These are phyloP conservation scores for Hoplias malabaricus DNA, from an alignment of 2,113 vertebrate species.

Conservation along the genomic window DNA sequence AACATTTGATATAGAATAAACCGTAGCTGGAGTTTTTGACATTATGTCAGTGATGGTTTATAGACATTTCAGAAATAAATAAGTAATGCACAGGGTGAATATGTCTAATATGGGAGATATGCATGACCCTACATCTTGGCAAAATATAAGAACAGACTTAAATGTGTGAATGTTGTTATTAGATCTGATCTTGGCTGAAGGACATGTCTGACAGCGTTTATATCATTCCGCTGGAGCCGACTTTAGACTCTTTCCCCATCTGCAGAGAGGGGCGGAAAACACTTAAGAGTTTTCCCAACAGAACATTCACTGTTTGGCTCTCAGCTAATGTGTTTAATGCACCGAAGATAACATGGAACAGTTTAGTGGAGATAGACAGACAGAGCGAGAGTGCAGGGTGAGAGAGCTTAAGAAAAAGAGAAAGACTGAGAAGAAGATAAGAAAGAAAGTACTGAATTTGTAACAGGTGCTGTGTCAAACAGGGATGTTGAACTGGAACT, in stretches of 20 bases:
- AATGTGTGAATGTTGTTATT: background rate
- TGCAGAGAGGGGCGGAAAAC: background rate
- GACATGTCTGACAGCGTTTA: constrained; percentile 9
- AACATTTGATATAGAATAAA: no score
- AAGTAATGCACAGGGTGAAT: no score
- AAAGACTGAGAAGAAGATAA: background rate
- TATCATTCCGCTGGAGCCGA: background rate
- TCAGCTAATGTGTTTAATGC: constrained; percentile 3
- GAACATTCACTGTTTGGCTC: constrained; percentile 1
- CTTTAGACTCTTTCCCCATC: background rate
- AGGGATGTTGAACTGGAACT: background rate
- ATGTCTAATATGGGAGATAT: background rate
- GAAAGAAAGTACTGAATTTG: background rate
- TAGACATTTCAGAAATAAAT: no score
- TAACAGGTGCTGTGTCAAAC: constrained; percentile 3
- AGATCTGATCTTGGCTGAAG: background rate
- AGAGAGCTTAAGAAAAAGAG: background rate
- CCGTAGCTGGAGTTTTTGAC: no score
- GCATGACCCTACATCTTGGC: background rate
- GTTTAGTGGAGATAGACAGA: background rate
- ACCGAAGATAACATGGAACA: constrained; percentile 2
- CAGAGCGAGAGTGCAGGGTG: background rate
- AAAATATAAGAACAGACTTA: background rate
- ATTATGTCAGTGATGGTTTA: no score
- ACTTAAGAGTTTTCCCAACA: constrained; percentile 14